Percentiles rank a stretch among this genome's conserved stretches.
These are phyloP conservation scores for Cactoblastis cactorum DNA, from an alignment of 2,888 invertebrate species.

Conservation along the genomic window DNA sequence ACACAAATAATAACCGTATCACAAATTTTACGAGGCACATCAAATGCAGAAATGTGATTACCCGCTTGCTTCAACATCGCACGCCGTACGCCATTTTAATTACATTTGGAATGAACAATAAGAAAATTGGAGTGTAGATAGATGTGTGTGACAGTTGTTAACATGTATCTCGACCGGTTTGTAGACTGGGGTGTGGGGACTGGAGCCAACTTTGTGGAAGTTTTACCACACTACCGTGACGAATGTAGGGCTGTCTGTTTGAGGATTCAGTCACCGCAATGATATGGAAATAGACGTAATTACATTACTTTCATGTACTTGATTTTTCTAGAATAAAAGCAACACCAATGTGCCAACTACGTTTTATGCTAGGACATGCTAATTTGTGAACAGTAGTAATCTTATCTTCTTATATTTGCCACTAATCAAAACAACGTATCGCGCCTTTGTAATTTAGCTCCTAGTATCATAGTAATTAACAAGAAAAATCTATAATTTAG, in stretches of 20 bases:
- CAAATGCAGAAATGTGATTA: conserved; percentile 1
- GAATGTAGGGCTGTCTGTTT: not conserved
- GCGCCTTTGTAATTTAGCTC: too few relatives aligned
- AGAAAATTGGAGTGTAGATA: conserved; percentile 35
- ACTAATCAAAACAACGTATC: too few relatives aligned
- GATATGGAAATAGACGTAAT: not conserved
- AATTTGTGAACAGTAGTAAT: too few relatives aligned
- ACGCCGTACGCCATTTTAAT: not conserved
- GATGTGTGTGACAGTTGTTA: conserved; percentile 33
- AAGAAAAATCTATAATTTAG: too few relatives aligned
- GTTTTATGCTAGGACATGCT: too few relatives aligned
- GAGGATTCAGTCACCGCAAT: not conserved
- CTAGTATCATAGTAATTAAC: too few relatives aligned
- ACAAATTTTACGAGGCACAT: not conserved
- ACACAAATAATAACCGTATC: not conserved
- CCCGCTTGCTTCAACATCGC: not conserved
- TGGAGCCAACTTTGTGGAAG: conserved; percentile 35
- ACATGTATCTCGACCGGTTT: conserved; percentile 40
- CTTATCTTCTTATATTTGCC: too few relatives aligned
- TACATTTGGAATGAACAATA: conserved; percentile 28
- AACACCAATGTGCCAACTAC: too few relatives aligned
- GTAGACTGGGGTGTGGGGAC: conserved; percentile 26
- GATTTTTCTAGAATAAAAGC: too few relatives aligned
- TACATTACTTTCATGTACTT: not conserved
- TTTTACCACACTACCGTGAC: conserved; percentile 44